phyloP scores from a whole-genome alignment of 2,113 vertebrate species.

The Petroica traversi region DNA sequence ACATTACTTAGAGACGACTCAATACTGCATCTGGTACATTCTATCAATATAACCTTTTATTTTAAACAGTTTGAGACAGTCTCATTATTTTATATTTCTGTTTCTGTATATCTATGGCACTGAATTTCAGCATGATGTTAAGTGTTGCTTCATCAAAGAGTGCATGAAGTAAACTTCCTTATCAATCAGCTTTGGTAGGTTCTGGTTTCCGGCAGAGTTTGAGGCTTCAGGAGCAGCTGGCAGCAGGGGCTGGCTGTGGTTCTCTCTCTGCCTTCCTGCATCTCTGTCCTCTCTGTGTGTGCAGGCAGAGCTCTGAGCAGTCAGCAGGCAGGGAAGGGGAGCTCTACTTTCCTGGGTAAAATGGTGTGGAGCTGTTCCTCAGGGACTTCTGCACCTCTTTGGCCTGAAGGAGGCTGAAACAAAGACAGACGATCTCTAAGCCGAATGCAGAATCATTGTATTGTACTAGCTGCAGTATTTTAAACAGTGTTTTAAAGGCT shows the following conservation, averaged over 20 bases:
- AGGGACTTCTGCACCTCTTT: neutral
- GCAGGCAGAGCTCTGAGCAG: accelerated
- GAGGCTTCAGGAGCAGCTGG: too few relatives aligned
- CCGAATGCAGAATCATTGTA: neutral
- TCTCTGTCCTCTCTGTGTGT: neutral
- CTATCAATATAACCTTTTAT: neutral
- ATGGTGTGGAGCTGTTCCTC: accelerated
- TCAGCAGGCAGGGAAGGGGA: neutral
- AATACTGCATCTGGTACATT: neutral
- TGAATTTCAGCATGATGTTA: neutral
- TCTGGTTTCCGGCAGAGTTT: too few relatives aligned
- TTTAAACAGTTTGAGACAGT: neutral
- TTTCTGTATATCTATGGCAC: neutral
- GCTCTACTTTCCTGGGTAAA: neutral
- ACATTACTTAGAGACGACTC: neutral
- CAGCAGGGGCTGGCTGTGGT: too few relatives aligned
- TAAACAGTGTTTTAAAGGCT: neutral
- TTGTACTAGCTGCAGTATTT: neutral
- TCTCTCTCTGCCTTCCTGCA: neutral
- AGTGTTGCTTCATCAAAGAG: neutral
- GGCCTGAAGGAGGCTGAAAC: neutral
- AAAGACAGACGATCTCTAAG: neutral
- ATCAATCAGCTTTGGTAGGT: neutral
- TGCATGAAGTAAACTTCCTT: neutral
- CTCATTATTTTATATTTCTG: neutral